Evolutionary conservation across 2,113 vertebrate species (phyloP).

Genomic region (Dermatemys mawii): DNA sequence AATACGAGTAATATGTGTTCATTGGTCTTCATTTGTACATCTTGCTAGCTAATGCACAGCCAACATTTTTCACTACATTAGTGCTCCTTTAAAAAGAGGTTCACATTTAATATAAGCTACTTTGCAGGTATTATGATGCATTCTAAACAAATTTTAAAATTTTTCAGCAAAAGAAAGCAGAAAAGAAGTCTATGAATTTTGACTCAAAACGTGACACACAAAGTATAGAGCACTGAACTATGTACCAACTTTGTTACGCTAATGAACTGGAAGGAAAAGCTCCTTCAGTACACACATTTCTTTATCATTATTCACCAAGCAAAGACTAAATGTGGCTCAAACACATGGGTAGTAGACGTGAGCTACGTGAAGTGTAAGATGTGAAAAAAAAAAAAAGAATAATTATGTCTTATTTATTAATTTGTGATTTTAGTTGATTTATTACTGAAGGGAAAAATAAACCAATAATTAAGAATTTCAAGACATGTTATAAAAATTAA

Average conservation of each 20-base stretch:
- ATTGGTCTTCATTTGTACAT: conserved; percentile 15
- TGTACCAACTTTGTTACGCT: background rate
- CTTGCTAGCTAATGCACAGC: background rate
- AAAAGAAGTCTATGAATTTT: background rate
- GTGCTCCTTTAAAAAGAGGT: background rate
- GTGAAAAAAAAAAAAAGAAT: background rate
- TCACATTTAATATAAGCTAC: background rate
- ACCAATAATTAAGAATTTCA: background rate
- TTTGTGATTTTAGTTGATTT: background rate
- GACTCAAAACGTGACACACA: background rate
- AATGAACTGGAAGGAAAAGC: background rate
- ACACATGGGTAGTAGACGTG: conserved; percentile 7
- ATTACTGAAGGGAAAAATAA: background rate
- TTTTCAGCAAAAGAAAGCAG: background rate
- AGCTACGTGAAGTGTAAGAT: background rate
- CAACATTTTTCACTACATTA: conserved; percentile 21
- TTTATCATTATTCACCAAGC: background rate
- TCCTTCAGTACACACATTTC: background rate
- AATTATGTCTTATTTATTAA: background rate
- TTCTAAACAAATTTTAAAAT: background rate
- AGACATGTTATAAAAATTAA: background rate
- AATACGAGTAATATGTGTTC: background rate
- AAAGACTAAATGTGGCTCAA: background rate
- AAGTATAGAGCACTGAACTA: background rate
- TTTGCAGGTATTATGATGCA: background rate